Evolutionary conservation across 2,888 invertebrate genomes (phyloP).

Genomic region (Campoplex capitator): DNA sequence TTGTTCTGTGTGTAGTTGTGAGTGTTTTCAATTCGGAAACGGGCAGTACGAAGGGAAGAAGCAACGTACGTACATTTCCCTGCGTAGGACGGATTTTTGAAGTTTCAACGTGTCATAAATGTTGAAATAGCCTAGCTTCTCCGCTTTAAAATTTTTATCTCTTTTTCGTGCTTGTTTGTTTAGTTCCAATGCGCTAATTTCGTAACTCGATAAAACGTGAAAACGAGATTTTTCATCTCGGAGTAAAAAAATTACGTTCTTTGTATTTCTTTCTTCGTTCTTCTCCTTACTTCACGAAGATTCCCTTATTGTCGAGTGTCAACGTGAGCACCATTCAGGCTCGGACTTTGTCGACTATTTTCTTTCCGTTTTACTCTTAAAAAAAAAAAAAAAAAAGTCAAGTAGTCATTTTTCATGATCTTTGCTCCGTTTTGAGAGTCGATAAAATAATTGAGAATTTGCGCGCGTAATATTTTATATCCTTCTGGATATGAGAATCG

Average conservation of each 20-base stretch:
- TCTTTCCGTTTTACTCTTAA: neutral
- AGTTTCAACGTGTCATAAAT: slow-evolving; percentile 52
- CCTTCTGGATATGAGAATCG: slow-evolving; percentile 4
- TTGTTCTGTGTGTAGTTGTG: slow-evolving; percentile 23
- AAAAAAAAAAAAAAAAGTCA: neutral
- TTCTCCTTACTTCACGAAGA: slow-evolving; percentile 13
- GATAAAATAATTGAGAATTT: neutral
- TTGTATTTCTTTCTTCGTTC: neutral
- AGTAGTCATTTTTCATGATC: slow-evolving; percentile 5
- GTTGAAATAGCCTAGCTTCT: slow-evolving; percentile 32
- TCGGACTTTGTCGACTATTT: slow-evolving; percentile 21
- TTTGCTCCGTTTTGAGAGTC: slow-evolving; percentile 3
- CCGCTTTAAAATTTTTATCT: slow-evolving; percentile 23
- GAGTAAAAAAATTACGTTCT: slow-evolving; percentile 57
- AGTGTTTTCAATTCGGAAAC: slow-evolving; percentile 46
- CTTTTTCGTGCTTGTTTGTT: slow-evolving; percentile 36
- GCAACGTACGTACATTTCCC: slow-evolving; percentile 35
- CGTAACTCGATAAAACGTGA: slow-evolving; percentile 43
- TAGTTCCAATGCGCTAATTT: slow-evolving; percentile 24
- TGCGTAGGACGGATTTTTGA: slow-evolving; percentile 68
- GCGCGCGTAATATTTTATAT: neutral
- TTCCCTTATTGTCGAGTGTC: slow-evolving; percentile 57
- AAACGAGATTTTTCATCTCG: slow-evolving; percentile 46
- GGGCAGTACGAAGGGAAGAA: slow-evolving; percentile 58
- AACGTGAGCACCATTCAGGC: slow-evolving; percentile 31